A percentile compares a stretch with the other conserved stretches of the same genome.
phyloP scores from a whole-genome alignment of 2,797 vertebrate species.

The Helicolenus hilgendorfi region DNA sequence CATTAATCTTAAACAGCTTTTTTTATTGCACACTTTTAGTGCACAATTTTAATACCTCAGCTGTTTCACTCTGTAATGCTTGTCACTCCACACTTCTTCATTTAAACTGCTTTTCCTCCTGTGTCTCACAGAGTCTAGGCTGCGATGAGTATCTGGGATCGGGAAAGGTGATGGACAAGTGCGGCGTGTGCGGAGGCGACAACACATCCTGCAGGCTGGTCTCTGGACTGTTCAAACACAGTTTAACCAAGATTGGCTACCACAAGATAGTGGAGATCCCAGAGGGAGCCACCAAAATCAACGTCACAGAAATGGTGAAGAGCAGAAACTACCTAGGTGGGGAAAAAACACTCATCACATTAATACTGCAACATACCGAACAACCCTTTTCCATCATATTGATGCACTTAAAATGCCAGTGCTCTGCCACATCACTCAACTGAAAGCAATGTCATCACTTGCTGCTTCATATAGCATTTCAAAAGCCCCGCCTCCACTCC shows the following conservation, averaged over 20 bases:
- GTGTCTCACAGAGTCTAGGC: constrained; percentile 92
- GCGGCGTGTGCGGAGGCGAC: constrained; percentile 97
- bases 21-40: neutral
- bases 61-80: neutral
- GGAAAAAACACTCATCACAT: constrained; percentile 40
- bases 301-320: constrained; percentile 97
- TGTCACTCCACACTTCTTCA: neutral
- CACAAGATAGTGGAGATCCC: constrained; percentile 99
- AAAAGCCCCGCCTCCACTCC: neutral
- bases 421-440: neutral
- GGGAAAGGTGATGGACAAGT: constrained; percentile 95
- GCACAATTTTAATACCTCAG: neutral
- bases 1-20: neutral
- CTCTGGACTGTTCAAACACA: constrained; percentile 95
- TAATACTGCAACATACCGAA: neutral
- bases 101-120: neutral
- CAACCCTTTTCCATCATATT: neutral
- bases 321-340: constrained; percentile 98
- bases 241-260: constrained; percentile 95
- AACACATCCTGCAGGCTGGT: constrained; percentile 95
- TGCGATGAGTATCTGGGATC: constrained; percentile 97
- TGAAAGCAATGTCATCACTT: neutral
- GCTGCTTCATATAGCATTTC: neutral
- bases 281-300: constrained; percentile 98
- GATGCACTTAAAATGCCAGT: neutral